Evolutionary conservation across 2,888 invertebrate species (phyloP).

Genomic region (Phengaris alcon): DNA sequence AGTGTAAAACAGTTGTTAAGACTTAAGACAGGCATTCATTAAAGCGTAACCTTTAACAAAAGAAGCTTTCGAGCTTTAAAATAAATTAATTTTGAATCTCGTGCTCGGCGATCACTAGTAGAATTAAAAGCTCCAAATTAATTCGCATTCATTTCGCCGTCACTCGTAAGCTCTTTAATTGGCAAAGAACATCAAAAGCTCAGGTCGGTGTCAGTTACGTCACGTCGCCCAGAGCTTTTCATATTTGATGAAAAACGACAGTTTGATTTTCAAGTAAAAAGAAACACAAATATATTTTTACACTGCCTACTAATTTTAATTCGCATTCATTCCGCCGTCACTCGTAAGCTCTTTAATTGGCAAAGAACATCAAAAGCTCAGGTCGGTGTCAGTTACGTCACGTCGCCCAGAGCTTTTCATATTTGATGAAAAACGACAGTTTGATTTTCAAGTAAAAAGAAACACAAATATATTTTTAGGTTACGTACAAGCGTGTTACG

Average conservation of each 20-base stretch:
- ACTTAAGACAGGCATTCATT: not conserved
- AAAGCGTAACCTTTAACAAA: slow-evolving; percentile 3
- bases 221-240: not conserved
- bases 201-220: not conserved
- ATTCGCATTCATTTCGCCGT: slow-evolving; percentile 4
- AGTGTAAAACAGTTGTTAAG: not conserved
- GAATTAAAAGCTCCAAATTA: slow-evolving; percentile 20
- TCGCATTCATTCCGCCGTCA: not conserved
- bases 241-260: slow-evolving; percentile 22
- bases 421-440: slow-evolving; percentile 22
- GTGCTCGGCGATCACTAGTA: slow-evolving; percentile 6
- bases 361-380: slow-evolving; percentile 24
- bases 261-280: not conserved
- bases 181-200: slow-evolving; percentile 25
- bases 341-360: slow-evolving; percentile 19
- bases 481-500: too few relatives aligned
- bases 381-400: not conserved
- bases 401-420: slow-evolving; percentile 2
- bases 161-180: slow-evolving; percentile 19
- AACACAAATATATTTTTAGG: not conserved
- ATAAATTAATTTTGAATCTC: slow-evolving; percentile 15
- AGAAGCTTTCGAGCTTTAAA: not conserved
- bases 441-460: not conserved
- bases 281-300: not conserved
- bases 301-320: not conserved